Evolutionary conservation across 2,888 invertebrate genomes (phyloP).

Genomic region (Maniola hyperantus): DNA sequence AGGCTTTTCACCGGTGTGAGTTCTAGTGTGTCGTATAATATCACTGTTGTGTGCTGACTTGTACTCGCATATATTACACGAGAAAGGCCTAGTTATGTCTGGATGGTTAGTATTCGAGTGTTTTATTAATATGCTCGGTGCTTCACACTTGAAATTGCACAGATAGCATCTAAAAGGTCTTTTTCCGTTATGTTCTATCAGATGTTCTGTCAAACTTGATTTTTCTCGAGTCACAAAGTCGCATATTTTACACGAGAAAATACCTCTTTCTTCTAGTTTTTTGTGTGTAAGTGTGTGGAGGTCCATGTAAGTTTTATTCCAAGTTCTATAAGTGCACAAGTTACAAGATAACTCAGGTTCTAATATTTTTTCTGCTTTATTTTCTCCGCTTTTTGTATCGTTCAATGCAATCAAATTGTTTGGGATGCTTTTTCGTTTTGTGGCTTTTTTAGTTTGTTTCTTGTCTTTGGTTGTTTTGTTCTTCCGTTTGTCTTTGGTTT

Average conservation of each 20-base stretch:
- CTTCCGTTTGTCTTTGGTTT: not conserved
- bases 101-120: not conserved
- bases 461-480: not conserved
- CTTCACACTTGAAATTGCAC: not conserved
- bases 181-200: not conserved
- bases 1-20: slow-evolving; percentile 2
- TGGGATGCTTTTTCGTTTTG: not conserved
- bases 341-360: not conserved
- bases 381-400: not conserved
- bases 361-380: not conserved
- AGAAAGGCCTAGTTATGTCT: not conserved
- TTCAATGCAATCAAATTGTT: not conserved
- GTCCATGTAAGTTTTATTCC: not conserved
- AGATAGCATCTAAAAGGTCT: not conserved
- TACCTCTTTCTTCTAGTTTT: not conserved
- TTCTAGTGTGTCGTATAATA: not conserved
- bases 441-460: not conserved
- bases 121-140: not conserved
- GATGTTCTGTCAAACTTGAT: not conserved
- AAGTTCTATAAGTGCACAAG: not conserved
- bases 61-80: not conserved
- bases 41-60: not conserved
- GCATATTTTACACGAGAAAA: not conserved
- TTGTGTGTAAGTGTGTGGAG: not conserved
- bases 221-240: not conserved